Conservation (phyloP, 2,113 vertebrate species). For the Prolemur simus region DNA sequence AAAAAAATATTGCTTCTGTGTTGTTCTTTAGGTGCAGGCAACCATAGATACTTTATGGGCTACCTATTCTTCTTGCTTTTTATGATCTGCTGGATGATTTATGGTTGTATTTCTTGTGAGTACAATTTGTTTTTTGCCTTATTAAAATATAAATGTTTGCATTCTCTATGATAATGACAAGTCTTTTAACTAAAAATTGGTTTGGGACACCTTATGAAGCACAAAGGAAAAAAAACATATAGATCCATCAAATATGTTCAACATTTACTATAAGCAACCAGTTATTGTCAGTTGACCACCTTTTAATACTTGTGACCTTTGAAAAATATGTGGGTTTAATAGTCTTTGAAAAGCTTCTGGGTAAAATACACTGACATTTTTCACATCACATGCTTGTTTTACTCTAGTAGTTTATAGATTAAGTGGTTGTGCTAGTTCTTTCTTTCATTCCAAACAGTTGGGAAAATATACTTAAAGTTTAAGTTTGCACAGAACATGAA, state of each 20-base stretch:
- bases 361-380: constrained; percentile 25
- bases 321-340: not conserved
- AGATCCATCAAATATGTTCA: not conserved
- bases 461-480: constrained; percentile 13
- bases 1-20: constrained; percentile 65
- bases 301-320: not conserved
- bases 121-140: constrained; percentile 68
- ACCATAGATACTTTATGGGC: constrained; percentile 99
- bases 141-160: constrained; percentile 50
- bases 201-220: not conserved
- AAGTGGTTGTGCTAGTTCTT: not conserved
- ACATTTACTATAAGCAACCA: not conserved
- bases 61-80: constrained; percentile 99
- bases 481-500: constrained; percentile 36
- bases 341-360: constrained; percentile 57
- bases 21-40: constrained; percentile 93
- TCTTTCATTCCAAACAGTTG: not conserved
- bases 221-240: not conserved
- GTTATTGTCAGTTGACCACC: not conserved
- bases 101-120: constrained; percentile 98
- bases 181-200: constrained; percentile 24
- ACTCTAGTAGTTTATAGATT: not conserved
- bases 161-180: not conserved
- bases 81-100: constrained; percentile 99
- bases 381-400: not conserved